These are phyloP conservation scores for Coleophora deauratella DNA, from an alignment of 2,888 invertebrate species.

Conservation along the genomic window DNA sequence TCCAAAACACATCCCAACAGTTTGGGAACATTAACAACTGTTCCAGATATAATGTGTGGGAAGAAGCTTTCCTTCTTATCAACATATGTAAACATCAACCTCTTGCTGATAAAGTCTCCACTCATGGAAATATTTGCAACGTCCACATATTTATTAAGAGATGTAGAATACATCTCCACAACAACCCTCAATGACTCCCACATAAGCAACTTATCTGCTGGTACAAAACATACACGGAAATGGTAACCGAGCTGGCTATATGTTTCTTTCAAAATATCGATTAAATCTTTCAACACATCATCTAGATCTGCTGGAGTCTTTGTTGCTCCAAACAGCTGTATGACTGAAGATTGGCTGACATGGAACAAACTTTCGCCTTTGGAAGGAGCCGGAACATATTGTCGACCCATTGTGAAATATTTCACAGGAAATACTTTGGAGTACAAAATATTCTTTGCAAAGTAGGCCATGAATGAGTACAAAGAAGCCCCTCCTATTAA, in stretches of 20 bases:
- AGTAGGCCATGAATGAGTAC: slow-evolving; percentile 81
- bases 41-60: slow-evolving; percentile 81
- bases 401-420: slow-evolving; percentile 80
- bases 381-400: slow-evolving; percentile 71
- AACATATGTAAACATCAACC: slow-evolving; percentile 80
- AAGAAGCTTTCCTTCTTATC: slow-evolving; percentile 75
- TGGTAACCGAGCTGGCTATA: slow-evolving; percentile 80
- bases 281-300: slow-evolving; percentile 69
- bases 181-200: slow-evolving; percentile 80
- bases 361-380: slow-evolving; percentile 75
- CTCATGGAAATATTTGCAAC: slow-evolving; percentile 83
- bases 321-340: slow-evolving; percentile 78
- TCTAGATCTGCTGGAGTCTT: slow-evolving; percentile 64
- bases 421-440: slow-evolving; percentile 78
- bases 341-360: slow-evolving; percentile 79
- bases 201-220: slow-evolving; percentile 75
- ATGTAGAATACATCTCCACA: slow-evolving; percentile 84
- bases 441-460: slow-evolving; percentile 78
- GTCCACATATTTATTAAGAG: slow-evolving; percentile 77
- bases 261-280: slow-evolving; percentile 65
- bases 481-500: slow-evolving; percentile 84
- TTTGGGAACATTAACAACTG: slow-evolving; percentile 81
- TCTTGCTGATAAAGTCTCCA: slow-evolving; percentile 83
- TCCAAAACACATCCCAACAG: slow-evolving; percentile 84
- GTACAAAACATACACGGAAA: slow-evolving; percentile 76